These are phyloP conservation scores for Oryzias woworae DNA, from an alignment of 2,113 vertebrate species.

Conservation along the genomic window DNA sequence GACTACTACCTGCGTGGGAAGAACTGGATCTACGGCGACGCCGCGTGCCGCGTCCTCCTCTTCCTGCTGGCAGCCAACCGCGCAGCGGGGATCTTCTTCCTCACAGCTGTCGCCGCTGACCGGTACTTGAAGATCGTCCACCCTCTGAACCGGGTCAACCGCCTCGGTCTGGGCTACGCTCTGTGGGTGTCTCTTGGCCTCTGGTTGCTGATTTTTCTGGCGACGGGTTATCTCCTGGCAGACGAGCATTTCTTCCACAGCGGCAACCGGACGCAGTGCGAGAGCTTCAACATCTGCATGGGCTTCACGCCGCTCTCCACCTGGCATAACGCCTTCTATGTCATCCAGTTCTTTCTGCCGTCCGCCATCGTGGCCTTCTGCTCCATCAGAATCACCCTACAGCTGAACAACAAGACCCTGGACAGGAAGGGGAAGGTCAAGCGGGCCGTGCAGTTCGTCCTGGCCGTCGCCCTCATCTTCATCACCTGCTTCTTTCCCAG, in stretches of 20 bases:
- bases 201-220: slow-evolving; percentile 72
- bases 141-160: slow-evolving; percentile 68
- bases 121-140: slow-evolving; percentile 80
- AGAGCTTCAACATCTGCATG: slow-evolving; percentile 82
- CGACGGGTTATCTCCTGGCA: slow-evolving; percentile 70
- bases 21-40: slow-evolving; percentile 77
- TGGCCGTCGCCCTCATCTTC: slow-evolving; percentile 76
- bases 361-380: slow-evolving; percentile 73
- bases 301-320: slow-evolving; percentile 58
- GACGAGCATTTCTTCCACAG: slow-evolving; percentile 59
- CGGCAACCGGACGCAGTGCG: slow-evolving; percentile 74
- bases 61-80: slow-evolving; percentile 77
- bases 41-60: slow-evolving; percentile 72
- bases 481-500: slow-evolving; percentile 79
- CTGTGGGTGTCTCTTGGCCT: slow-evolving; percentile 65
- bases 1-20: slow-evolving; percentile 78
- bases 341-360: slow-evolving; percentile 74
- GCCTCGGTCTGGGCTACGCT: slow-evolving; percentile 67
- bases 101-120: slow-evolving; percentile 79
- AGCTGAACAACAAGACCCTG: slow-evolving; percentile 70
- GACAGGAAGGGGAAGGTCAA: slow-evolving; percentile 75
- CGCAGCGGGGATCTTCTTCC: slow-evolving; percentile 77
- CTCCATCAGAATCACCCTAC: slow-evolving; percentile 72
- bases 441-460: slow-evolving; percentile 74
- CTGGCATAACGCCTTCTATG: slow-evolving; percentile 79